Evolutionary conservation across 2,113 vertebrate species (phyloP).

Genomic region (Myotis yumanensis): DNA sequence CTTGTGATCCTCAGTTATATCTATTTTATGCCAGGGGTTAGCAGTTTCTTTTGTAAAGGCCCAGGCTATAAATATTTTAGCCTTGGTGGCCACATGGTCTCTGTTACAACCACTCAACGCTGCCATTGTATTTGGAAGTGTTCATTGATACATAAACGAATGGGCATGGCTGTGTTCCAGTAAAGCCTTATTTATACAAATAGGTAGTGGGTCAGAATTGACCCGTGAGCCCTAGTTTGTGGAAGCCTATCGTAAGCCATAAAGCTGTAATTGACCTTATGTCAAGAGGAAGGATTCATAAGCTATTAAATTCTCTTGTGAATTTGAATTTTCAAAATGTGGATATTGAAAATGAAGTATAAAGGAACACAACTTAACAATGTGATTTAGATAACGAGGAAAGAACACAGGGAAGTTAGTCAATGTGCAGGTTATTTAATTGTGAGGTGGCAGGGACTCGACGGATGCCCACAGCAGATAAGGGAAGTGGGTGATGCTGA

Average conservation of each 20-base stretch:
- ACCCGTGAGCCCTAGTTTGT: not conserved
- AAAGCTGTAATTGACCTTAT: slow-evolving; percentile 36
- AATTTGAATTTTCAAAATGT: slow-evolving; percentile 49
- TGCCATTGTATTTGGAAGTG: not conserved
- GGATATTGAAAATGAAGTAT: slow-evolving; percentile 18
- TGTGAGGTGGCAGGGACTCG: not conserved
- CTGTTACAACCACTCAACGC: slow-evolving; percentile 10
- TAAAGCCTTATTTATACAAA: slow-evolving; percentile 42
- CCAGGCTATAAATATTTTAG: slow-evolving; percentile 42
- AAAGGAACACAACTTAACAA: not conserved
- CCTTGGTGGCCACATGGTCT: not conserved
- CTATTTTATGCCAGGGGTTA: not conserved
- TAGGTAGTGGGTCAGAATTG: not conserved
- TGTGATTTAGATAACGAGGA: not conserved
- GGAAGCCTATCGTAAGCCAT: not conserved
- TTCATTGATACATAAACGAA: not conserved
- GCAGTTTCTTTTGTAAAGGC: slow-evolving; percentile 24
- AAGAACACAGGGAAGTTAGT: not conserved
- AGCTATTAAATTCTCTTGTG: slow-evolving; percentile 14
- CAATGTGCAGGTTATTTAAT: not conserved
- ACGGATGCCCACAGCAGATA: not conserved
- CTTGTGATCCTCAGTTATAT: not conserved
- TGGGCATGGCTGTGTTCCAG: not conserved
- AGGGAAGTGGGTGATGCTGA: not conserved
- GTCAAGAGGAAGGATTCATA: slow-evolving; percentile 16